Evolutionary conservation across 1,140 invertebrate genomes (phyloP).

Genomic region (Trichonephila clavipes): DNA sequence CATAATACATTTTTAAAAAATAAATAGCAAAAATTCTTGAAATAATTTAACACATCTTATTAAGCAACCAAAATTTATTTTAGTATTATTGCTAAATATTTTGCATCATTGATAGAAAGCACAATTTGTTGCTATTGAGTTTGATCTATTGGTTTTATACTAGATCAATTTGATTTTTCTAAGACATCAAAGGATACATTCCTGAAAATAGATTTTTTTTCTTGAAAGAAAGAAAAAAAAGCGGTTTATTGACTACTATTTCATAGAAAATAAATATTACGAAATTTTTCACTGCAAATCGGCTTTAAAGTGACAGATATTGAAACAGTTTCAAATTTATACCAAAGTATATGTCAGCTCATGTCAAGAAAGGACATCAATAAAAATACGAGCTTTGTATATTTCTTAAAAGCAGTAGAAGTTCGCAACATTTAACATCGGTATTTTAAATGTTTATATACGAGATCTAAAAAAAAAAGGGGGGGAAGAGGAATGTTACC

Average conservation of each 20-base stretch:
- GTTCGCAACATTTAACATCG: slow-evolving; percentile 20
- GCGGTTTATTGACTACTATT: background rate
- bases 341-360: background rate
- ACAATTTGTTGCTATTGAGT: too few species aligned
- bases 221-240: too few species aligned
- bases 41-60: too few species aligned
- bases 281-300: background rate
- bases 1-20: too few species aligned
- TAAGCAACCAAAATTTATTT: too few species aligned
- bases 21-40: too few species aligned
- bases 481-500: background rate
- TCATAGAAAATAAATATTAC: background rate
- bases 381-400: slow-evolving; percentile 10
- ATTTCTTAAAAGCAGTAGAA: background rate
- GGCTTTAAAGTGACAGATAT: slow-evolving; percentile 19
- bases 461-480: background rate
- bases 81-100: too few species aligned
- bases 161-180: too few species aligned
- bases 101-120: too few species aligned
- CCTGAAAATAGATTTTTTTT: too few species aligned
- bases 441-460: slow-evolving; percentile 35
- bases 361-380: slow-evolving; percentile 22
- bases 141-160: too few species aligned
- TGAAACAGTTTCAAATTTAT: slow-evolving; percentile 40
- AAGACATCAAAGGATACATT: too few species aligned